phyloP scores from a whole-genome alignment of 2,888 invertebrate species.

The Phoenoteleia sp. region DNA sequence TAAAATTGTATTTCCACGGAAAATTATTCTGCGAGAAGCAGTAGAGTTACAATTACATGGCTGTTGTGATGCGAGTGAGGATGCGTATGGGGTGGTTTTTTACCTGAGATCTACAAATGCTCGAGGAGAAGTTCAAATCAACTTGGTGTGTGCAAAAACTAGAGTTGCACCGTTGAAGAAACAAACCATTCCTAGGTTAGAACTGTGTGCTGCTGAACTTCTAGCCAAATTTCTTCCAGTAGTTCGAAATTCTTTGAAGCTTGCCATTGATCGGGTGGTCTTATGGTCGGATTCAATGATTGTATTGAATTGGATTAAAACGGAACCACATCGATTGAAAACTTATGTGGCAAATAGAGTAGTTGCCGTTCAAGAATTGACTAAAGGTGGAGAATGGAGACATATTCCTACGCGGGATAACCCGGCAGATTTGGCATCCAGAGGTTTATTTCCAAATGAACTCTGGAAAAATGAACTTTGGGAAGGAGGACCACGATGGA shows the following conservation, averaged over 20 bases:
- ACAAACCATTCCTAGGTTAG: conserved; percentile 17
- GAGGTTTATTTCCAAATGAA: conserved; percentile 8
- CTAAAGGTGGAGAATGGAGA: conserved; percentile 11
- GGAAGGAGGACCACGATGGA: conserved; percentile 6
- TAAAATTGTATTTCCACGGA: conserved; percentile 7
- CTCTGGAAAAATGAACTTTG: conserved; percentile 1
- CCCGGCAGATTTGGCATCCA: conserved; percentile 25
- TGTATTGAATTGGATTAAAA: neutral
- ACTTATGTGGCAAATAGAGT: conserved; percentile 9
- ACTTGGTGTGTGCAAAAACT: conserved; percentile 10
- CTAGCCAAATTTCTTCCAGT: neutral
- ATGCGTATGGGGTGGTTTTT: neutral
- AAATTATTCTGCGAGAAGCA: neutral
- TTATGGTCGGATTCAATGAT: conserved; percentile 31
- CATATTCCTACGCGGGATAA: conserved; percentile 20
- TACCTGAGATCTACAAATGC: conserved; percentile 11
- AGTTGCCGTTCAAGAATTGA: neutral
- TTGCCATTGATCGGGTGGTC: neutral
- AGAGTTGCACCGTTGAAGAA: conserved; percentile 32
- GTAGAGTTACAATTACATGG: conserved; percentile 3
- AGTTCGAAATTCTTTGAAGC: conserved; percentile 3
- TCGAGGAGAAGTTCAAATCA: neutral
- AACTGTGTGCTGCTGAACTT: conserved; percentile 1
- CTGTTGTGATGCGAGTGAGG: conserved; percentile 27
- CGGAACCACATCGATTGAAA: neutral